Percentiles rank a stretch among this genome's conserved stretches.
Evolutionary conservation across 2,888 invertebrate genomes (phyloP).

Genomic region (Melanophora roralis): DNA sequence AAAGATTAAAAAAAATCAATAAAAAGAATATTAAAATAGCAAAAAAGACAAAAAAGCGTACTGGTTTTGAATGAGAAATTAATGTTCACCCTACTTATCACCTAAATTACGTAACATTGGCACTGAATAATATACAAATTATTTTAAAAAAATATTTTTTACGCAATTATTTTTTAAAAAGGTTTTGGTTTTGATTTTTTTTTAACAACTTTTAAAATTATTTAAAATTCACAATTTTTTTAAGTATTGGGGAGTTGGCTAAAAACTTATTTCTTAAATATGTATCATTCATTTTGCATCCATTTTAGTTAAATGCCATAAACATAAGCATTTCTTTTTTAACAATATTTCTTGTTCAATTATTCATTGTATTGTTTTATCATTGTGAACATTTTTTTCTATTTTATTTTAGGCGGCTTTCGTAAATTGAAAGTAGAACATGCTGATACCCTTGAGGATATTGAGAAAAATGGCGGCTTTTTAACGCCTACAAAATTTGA

Average conservation of each 20-base stretch:
- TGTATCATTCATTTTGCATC: slow-evolving; percentile 1
- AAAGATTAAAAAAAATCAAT: no score
- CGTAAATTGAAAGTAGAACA: slow-evolving; percentile 74
- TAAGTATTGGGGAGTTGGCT: slow-evolving; percentile 27
- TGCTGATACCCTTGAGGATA: slow-evolving; percentile 64
- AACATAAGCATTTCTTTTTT: slow-evolving; percentile 6
- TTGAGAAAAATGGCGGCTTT: slow-evolving; percentile 75
- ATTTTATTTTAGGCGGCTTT: slow-evolving; percentile 68
- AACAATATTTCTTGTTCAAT: no score
- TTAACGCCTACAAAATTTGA: slow-evolving; percentile 80
- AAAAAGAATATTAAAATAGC: no score
- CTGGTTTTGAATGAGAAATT: no score
- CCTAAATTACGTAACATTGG: no score
- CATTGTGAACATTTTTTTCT: slow-evolving; percentile 10
- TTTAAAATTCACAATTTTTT: slow-evolving; percentile 11
- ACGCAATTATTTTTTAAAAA: not conserved
- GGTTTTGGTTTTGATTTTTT: slow-evolving; percentile 9
- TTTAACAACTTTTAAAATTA: not conserved
- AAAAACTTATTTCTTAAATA: not conserved
- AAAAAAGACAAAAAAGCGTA: no score
- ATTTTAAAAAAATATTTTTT: not conserved
- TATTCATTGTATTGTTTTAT: slow-evolving; percentile 9
- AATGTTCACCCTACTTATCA: no score
- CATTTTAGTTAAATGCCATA: slow-evolving; percentile 7
- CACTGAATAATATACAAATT: no score